Conservation (phyloP, 2,888 invertebrate genomes). For the Penaeus monodon region DNA sequence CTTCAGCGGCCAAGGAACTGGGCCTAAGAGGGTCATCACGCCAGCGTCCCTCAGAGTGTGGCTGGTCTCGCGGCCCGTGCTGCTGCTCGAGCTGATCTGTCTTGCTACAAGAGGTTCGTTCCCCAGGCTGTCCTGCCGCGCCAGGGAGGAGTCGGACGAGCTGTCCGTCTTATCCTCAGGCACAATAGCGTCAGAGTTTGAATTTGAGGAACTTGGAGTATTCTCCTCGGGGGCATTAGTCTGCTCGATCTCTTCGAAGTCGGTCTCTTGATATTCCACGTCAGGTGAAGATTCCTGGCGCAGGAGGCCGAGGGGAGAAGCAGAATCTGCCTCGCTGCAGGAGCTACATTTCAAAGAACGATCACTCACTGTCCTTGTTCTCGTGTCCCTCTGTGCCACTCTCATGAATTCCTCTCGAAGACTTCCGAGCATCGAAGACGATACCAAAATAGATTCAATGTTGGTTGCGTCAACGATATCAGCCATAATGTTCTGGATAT, state of each 20-base stretch:
- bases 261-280: too few species aligned
- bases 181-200: too few species aligned
- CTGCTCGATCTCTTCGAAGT: too few species aligned
- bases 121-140: too few species aligned
- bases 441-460: conserved; percentile 6
- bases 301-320: too few species aligned
- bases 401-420: conserved; percentile 37
- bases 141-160: too few species aligned
- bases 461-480: conserved; percentile 31
- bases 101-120: neutral
- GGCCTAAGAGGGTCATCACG: conserved; percentile 4
- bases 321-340: too few species aligned
- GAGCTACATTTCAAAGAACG: too few species aligned
- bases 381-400: conserved; percentile 9
- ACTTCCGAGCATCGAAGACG: conserved; percentile 28
- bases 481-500: conserved; percentile 34
- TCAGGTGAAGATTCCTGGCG: too few species aligned
- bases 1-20: conserved; percentile 39
- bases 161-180: too few species aligned
- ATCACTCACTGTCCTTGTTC: neutral
- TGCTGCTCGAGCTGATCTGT: neutral
- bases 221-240: too few species aligned
- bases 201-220: too few species aligned
- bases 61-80: conserved; percentile 7
- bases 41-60: conserved; percentile 23